Evolutionary conservation across 1,140 invertebrate species (phyloP).

Genomic region (Halesus radiatus): DNA sequence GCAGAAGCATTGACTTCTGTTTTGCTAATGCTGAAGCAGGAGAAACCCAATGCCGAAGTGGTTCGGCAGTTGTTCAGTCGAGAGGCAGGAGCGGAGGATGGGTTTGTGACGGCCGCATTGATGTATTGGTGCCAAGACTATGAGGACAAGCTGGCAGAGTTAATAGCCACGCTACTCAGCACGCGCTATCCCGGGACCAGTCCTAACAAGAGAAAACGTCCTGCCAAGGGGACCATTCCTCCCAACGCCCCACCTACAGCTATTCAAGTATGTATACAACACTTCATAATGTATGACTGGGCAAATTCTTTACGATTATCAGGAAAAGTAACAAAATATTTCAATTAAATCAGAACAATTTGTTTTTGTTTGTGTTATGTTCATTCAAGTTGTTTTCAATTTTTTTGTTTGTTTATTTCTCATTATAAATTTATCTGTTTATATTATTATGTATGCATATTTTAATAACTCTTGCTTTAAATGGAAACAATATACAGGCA

Average conservation of each 20-base stretch:
- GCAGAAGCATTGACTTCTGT: conserved; percentile 94
- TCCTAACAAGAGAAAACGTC: conserved; percentile 91
- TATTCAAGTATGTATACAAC: conserved; percentile 67
- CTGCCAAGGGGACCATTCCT: conserved; percentile 75
- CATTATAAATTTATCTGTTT: no score
- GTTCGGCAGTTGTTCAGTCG: conserved; percentile 87
- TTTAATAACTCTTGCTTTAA: no score
- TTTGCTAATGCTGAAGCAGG: conserved; percentile 90
- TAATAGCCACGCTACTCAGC: conserved; percentile 83
- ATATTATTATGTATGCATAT: no score
- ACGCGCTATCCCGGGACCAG: conserved; percentile 87
- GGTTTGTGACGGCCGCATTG: conserved; percentile 89
- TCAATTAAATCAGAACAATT: no score
- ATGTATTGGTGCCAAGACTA: conserved; percentile 94
- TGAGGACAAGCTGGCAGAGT: conserved; percentile 89
- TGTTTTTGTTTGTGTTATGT: no score
- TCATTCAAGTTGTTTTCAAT: no score
- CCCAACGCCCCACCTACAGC: conserved; percentile 72
- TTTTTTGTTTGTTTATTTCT: no score
- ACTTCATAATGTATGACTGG: no score
- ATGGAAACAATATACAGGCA: no score
- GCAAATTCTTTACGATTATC: no score
- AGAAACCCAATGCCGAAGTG: conserved; percentile 89
- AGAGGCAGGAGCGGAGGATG: conserved; percentile 79
- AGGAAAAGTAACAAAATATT: no score